Conservation (phyloP, 1,140 invertebrate species). For the Platorchestia sp. region DNA sequence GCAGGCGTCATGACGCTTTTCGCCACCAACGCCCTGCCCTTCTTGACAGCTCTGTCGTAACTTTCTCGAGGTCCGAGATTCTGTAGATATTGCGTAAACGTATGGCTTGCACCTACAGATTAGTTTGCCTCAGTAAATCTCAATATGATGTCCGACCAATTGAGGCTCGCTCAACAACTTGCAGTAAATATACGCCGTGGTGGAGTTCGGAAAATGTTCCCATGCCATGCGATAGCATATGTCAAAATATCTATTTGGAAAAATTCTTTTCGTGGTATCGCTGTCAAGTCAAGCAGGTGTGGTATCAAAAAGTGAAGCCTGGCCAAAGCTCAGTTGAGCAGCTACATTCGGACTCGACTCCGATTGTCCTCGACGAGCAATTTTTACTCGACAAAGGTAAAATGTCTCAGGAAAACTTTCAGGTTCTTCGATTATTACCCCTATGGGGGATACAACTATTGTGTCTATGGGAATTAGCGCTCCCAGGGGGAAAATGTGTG, state of each 20-base stretch:
- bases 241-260: neutral
- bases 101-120: neutral
- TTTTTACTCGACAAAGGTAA: neutral
- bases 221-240: neutral
- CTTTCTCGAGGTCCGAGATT: neutral
- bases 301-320: neutral
- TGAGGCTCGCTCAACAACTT: neutral
- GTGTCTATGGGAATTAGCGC: too few species aligned
- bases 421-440: too few species aligned
- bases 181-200: neutral
- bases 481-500: too few species aligned
- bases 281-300: neutral
- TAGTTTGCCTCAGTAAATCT: conserved; percentile 35
- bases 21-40: neutral
- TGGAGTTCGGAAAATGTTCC: neutral
- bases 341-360: neutral
- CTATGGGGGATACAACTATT: too few species aligned
- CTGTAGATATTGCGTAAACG: conserved; percentile 14
- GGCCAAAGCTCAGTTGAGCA: neutral
- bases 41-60: neutral
- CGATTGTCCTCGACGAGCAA: neutral
- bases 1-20: neutral
- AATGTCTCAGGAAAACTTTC: neutral
- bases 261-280: neutral
- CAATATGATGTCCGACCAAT: neutral